A percentile compares a stretch with the other conserved stretches of the same genome.
phyloP scores from a whole-genome alignment of 2,797 vertebrate genomes.

The Tachyglossus aculeatus region DNA sequence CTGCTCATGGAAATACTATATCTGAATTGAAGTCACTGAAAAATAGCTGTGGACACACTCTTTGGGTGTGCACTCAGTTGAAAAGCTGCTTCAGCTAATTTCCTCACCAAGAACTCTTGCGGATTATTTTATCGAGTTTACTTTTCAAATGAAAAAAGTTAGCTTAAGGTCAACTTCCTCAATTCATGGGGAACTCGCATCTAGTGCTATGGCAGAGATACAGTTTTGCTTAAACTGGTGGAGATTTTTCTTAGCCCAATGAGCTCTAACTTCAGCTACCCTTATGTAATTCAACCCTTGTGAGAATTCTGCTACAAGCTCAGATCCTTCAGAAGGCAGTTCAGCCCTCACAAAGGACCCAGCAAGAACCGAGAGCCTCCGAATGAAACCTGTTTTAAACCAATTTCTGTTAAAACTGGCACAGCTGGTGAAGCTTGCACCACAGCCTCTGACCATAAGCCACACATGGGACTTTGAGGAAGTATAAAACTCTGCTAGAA shows the following conservation, averaged over 20 bases:
- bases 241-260: not conserved
- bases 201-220: not conserved
- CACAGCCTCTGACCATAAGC: not conserved
- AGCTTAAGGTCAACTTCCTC: not conserved
- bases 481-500: not conserved
- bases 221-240: not conserved
- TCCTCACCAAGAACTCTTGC: no score
- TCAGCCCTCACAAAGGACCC: slow-evolving; percentile 3
- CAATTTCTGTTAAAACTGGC: no score
- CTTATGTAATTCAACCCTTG: slow-evolving; percentile 43
- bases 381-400: no score
- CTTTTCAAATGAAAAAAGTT: not conserved
- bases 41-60: no score
- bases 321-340: not conserved
- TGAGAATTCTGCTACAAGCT: slow-evolving; percentile 35
- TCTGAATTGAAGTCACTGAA: no score
- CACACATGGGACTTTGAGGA: slow-evolving; percentile 27
- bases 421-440: no score
- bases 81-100: no score
- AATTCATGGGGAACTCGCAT: not conserved
- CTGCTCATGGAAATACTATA: no score
- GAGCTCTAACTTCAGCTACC: slow-evolving; percentile 1
- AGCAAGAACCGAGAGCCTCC: slow-evolving; percentile 20
- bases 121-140: slow-evolving; percentile 20
- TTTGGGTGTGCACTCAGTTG: no score